Percentiles rank a stretch among this genome's conserved stretches.
Evolutionary conservation across 2,113 vertebrate species (phyloP).

Genomic region (Ophiodon elongatus): DNA sequence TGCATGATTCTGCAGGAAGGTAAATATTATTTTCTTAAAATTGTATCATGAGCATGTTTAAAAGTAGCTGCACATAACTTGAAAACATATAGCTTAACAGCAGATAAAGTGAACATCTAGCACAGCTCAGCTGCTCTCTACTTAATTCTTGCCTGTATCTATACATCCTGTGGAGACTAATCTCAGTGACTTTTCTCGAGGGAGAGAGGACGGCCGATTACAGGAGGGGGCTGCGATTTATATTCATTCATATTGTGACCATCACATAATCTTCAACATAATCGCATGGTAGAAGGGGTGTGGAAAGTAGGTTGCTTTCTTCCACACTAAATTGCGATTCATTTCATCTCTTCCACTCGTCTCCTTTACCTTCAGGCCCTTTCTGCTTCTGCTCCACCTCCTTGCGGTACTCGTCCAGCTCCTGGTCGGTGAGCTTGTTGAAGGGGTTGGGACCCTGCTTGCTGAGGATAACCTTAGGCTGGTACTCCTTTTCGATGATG

Average conservation of each 20-base stretch:
- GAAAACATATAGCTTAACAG: background rate
- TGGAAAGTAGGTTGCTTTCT: background rate
- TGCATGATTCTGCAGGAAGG: background rate
- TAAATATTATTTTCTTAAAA: background rate
- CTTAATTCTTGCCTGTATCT: background rate
- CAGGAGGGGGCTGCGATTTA: background rate
- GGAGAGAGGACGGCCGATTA: background rate
- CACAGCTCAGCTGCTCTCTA: background rate
- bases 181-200: background rate
- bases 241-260: background rate
- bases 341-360: background rate
- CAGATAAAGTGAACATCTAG: background rate
- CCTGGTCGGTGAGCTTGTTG: constrained; percentile 93
- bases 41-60: background rate
- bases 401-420: constrained; percentile 94
- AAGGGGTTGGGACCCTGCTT: constrained; percentile 97
- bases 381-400: constrained; percentile 97
- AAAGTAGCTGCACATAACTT: background rate
- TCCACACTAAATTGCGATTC: background rate
- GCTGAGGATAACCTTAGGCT: constrained; percentile 94
- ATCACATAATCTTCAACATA: background rate
- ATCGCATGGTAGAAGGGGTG: too few relatives aligned
- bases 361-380: constrained; percentile 88
- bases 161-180: background rate
- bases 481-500: constrained; percentile 98